These are phyloP conservation scores for Eulemur rubriventer DNA, from an alignment of 2,797 vertebrate genomes.

Conservation along the genomic window DNA sequence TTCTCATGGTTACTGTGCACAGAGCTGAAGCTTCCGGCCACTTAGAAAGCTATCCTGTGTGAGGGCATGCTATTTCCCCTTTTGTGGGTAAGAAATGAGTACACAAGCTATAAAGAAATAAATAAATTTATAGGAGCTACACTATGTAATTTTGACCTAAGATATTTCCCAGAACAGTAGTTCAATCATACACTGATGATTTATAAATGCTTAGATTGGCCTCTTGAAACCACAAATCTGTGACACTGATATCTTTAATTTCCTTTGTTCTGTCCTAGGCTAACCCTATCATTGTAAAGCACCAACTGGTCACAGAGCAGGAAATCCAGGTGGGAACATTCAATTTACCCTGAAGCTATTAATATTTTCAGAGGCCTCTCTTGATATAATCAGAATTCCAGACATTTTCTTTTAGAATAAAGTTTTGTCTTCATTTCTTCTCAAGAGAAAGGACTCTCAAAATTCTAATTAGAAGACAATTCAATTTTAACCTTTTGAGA, in stretches of 20 bases:
- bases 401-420: not conserved
- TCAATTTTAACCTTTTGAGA: slow-evolving; percentile 59
- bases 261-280: slow-evolving; percentile 53
- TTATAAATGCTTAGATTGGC: slow-evolving; percentile 58
- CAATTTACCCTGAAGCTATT: slow-evolving; percentile 31
- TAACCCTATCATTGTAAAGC: slow-evolving; percentile 50
- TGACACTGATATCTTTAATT: slow-evolving; percentile 69
- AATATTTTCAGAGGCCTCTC: not conserved
- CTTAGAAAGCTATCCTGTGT: not conserved
- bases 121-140: slow-evolving; percentile 66
- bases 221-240: slow-evolving; percentile 63
- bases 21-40: slow-evolving; percentile 35
- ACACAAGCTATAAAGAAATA: slow-evolving; percentile 27
- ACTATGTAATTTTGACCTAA: slow-evolving; percentile 63
- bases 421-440: slow-evolving; percentile 27
- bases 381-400: slow-evolving; percentile 37
- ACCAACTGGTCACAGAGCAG: slow-evolving; percentile 12
- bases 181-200: slow-evolving; percentile 40
- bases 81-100: slow-evolving; percentile 50
- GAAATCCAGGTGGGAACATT: slow-evolving; percentile 23
- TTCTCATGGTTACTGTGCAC: slow-evolving; percentile 54
- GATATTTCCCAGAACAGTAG: slow-evolving; percentile 70
- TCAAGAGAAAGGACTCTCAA: not conserved
- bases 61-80: slow-evolving; percentile 48
- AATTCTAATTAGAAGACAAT: slow-evolving; percentile 1